Evolutionary conservation across 2,797 vertebrate genomes (phyloP).

Genomic region (Hydrolagus colliei): DNA sequence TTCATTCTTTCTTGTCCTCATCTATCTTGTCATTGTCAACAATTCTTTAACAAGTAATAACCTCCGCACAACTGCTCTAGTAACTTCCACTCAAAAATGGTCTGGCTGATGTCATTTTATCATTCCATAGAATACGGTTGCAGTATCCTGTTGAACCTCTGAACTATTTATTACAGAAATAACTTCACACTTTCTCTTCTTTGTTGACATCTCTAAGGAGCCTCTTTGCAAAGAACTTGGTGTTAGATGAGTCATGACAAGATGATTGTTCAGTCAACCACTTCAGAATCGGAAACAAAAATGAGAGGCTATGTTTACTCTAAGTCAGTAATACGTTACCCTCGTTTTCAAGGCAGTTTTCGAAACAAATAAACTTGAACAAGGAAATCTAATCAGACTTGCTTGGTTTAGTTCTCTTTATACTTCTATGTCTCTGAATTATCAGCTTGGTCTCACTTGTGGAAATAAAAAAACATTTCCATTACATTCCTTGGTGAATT

Average conservation of each 20-base stretch:
- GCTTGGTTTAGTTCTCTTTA: not conserved
- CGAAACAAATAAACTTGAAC: not conserved
- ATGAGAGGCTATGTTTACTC: not conserved
- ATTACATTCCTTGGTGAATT: not conserved
- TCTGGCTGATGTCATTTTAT: too few species aligned
- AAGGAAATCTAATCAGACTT: not conserved
- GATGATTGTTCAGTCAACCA: not conserved
- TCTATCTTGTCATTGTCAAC: slow-evolving; percentile 3
- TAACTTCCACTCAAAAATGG: not conserved
- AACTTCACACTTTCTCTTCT: not conserved
- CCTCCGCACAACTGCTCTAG: not conserved
- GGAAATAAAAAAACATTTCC: not conserved
- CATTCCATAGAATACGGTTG: not conserved
- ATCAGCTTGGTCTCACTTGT: not conserved
- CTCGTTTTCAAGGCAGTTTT: not conserved
- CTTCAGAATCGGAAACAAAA: not conserved
- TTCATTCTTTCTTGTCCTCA: not conserved
- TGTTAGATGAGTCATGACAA: not conserved
- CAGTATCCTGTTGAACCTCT: not conserved
- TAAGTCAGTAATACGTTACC: not conserved
- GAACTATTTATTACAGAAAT: not conserved
- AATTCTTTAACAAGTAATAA: not conserved
- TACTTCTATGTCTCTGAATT: not conserved
- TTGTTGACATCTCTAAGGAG: not conserved
- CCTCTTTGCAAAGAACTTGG: not conserved